Conservation (phyloP, 2,113 vertebrate genomes). For the Protobothrops flavoviridis region DNA sequence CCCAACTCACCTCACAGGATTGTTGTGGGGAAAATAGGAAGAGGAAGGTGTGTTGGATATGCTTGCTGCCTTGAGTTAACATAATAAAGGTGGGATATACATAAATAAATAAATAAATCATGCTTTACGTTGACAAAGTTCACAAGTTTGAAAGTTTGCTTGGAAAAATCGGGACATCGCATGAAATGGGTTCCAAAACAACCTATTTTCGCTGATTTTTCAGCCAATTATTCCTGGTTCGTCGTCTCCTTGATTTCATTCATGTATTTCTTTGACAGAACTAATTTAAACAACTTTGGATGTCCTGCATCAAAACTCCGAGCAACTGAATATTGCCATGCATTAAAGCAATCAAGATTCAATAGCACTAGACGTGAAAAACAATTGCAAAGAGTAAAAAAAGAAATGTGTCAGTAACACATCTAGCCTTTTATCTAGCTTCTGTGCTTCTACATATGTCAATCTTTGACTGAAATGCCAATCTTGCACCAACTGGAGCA, state of each 20-base stretch:
- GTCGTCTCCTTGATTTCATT: not conserved
- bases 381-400: not conserved
- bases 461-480: not conserved
- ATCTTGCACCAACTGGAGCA: not conserved
- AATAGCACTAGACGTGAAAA: not conserved
- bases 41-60: not conserved
- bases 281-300: not conserved
- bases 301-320: not conserved
- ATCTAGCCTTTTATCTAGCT: not conserved
- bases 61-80: not conserved
- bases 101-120: not conserved
- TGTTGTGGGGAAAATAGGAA: not conserved
- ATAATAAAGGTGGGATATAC: not conserved
- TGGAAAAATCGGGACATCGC: not conserved
- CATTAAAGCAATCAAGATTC: not conserved
- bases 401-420: not conserved
- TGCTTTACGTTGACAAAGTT: not conserved
- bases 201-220: not conserved
- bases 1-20: not conserved
- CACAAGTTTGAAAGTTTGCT: not conserved
- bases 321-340: not conserved
- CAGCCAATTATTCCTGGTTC: fast-evolving
- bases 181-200: not conserved
- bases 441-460: not conserved
- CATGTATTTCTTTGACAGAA: not conserved